Evolutionary conservation across 1,140 invertebrate species (phyloP), one percentile per base, ranked within the genome.

Genomic region (Meteorus sp.): DNA sequence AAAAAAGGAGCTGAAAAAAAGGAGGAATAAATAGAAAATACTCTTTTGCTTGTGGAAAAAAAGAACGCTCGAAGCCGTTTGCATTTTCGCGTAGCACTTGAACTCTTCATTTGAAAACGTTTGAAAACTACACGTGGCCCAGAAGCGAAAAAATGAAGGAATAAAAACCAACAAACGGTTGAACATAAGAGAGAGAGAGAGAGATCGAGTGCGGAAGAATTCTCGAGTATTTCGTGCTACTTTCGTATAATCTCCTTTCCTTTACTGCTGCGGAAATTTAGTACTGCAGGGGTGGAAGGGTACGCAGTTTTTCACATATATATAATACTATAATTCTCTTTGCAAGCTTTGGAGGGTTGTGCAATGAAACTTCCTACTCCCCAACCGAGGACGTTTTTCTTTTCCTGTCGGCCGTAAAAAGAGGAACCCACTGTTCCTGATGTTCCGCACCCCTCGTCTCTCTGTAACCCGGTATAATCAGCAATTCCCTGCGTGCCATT

Each of bases 31-130:
- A 55, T 15, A 52, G 41, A 33, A 33, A 59, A 53, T 17, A 11
- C 35, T 7, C 35, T 8, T 11, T 15, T 13, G 29, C 20, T 22
- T 31, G 58, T 20, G 37, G 47, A 48, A 39, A 41, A 58, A 61
- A 61, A n/a, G n/a, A n/a, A 54, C 22, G 53, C 60, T 62, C 23
- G 37, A 15, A 60, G 63, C 43, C 59, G 60, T 65, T 65, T 45
- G 59, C 47, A 52, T 58, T 61, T 62, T 58, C 51, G 39, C 45
- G 35, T 8, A 56, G 47, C 25, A 51, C 51, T 59, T 59, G 50
- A 59, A 59, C 58, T 53, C 19, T n/a, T 41, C 33, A 31, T 52
- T 52, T 37, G 25, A 48, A 17, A 52, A 19, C 50, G 27, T 59
- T 45, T 54, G 33, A 59, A 59, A 59, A 45, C 35, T 59, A 52